Evolutionary conservation across 2,797 vertebrate species (phyloP).

Genomic region (Rhinichthys osculus): DNA sequence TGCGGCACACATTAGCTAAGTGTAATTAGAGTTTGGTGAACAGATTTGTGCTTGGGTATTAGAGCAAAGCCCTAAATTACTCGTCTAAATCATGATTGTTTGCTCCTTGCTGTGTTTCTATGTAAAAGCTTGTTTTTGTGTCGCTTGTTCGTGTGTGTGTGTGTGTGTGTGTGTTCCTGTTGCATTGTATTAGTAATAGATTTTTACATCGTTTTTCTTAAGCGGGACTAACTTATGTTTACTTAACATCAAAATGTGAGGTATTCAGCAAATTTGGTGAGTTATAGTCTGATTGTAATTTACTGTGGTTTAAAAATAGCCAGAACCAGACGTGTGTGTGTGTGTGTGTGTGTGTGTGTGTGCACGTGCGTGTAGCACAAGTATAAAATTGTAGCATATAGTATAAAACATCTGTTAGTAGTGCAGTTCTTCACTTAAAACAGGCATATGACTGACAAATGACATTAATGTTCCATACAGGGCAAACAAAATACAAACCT

Average conservation of each 20-base stretch:
- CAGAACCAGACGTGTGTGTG: background rate
- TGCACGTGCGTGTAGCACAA: background rate
- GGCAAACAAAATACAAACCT: background rate
- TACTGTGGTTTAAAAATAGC: background rate
- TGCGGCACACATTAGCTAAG: slow-evolving; percentile 37
- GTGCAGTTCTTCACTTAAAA: background rate
- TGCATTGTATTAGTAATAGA: slow-evolving; percentile 19
- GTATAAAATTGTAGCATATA: background rate
- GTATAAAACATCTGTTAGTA: background rate
- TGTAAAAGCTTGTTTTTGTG: background rate
- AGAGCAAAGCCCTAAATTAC: slow-evolving; percentile 43
- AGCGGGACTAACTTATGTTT: background rate
- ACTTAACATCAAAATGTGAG: slow-evolving; percentile 7
- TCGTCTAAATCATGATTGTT: slow-evolving; percentile 34
- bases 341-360: background rate
- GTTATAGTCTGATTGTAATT: background rate
- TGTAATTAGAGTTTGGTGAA: slow-evolving; percentile 51
- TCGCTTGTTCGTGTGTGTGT: background rate
- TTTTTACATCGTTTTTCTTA: background rate
- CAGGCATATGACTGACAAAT: background rate
- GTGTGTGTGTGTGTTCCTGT: background rate
- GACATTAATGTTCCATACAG: background rate
- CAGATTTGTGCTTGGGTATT: slow-evolving; percentile 41
- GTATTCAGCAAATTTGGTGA: background rate
- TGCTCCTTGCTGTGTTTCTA: slow-evolving; percentile 24